A percentile compares a stretch with the other conserved stretches of the same genome.
These are phyloP conservation scores for Eptesicus fuscus DNA, from an alignment of 2,113 vertebrate species.

Conservation along the genomic window DNA sequence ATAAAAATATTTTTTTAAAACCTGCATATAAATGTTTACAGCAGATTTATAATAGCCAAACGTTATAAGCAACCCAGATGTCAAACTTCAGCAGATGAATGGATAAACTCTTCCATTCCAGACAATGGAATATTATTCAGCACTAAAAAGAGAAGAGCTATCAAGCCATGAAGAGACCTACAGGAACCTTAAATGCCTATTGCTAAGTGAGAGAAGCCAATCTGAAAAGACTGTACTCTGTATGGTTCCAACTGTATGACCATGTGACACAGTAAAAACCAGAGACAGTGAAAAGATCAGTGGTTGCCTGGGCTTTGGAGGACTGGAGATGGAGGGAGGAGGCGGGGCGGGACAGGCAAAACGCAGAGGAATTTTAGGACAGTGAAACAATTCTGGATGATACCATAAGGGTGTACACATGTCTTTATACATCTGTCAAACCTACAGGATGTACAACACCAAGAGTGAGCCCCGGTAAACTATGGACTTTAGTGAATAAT, in stretches of 20 bases:
- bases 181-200: neutral
- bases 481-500: neutral
- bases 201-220: neutral
- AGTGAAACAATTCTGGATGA: neutral
- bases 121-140: neutral
- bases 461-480: neutral
- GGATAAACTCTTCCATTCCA: neutral
- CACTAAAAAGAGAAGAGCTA: neutral
- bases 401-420: neutral
- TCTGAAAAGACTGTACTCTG: neutral
- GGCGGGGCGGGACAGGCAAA: neutral
- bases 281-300: neutral
- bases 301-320: neutral
- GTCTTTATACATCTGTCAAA: neutral
- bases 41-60: neutral
- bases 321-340: neutral
- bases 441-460: neutral
- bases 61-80: neutral
- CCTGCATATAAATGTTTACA: neutral
- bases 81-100: neutral
- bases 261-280: neutral
- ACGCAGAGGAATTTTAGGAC: neutral
- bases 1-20: no score
- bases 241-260: neutral
- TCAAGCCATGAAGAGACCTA: neutral